Evolutionary conservation across 2,113 vertebrate genomes (phyloP), one percentile per base, ranked within the genome.

Genomic region (Thalassarche chlororhynchos): DNA sequence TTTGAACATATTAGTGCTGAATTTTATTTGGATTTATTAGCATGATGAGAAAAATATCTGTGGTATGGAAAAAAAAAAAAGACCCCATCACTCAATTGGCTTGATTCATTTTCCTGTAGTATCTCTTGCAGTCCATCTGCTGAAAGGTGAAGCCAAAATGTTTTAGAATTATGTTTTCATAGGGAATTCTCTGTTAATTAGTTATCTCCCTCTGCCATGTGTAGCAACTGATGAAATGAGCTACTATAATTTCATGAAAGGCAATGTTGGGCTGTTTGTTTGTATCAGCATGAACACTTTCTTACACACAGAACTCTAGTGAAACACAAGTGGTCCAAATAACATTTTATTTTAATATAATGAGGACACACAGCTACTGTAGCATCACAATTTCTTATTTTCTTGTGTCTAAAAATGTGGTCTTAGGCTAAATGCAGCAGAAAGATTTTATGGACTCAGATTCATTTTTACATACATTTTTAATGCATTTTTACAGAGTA

Each of bases 141-240:
- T 96, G 92, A 96, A 97, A 96, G 80, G 80, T 92, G 95, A 95
- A 96, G 97, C 97, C 97, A 98, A 98, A 97, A 96, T 93, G 18
- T 76, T 97, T 97, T 92, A 96, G 96, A 97, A 92, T 97, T 97
- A 98, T 96, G 94, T 97, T 97, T 97, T 97, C 97, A 93, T 64
- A 89, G 97, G 97, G 97, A 97, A 92, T 98, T 97, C 96, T 96
- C 65, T 96, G 93, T 94, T 97, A 97, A 97, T 97, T 97, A 96
- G 91, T 95, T 98, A 70, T 96, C 36, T 94, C 85, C 97, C 97
- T 96, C 84, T 94, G 97, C 96, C 97, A 97, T 97, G 97, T 96
- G 95, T 93, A 97, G 85, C 84, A 94, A 95, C 38, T 88, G 95
- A 97, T 95, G 84, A 95, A 95, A 97, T 95, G 91, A 96, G 93